Conservation (phyloP, 1,140 invertebrate species). For the Bombus huntii region DNA sequence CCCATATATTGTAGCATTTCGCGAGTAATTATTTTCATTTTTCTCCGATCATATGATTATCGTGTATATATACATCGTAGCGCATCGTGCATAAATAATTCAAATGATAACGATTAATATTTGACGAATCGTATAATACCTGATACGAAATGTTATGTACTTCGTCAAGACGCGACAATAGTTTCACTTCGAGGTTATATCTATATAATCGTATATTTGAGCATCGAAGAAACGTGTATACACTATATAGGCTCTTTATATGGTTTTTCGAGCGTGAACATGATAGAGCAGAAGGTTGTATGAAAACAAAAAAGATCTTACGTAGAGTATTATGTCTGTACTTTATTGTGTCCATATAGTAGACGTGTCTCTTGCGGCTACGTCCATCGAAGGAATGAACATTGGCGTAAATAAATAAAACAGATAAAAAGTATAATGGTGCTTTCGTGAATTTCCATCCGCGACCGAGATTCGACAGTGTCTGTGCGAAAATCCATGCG, state of each 20-base stretch:
- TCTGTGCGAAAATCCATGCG: too few relatives aligned
- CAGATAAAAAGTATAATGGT: slow-evolving; percentile 20
- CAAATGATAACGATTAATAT: background rate
- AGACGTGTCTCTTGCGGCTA: slow-evolving; percentile 16
- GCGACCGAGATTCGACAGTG: background rate
- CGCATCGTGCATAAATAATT: slow-evolving; percentile 25
- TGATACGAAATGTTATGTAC: background rate
- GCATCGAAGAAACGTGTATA: background rate
- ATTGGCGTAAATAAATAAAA: slow-evolving; percentile 45
- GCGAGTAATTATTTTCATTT: slow-evolving; percentile 20
- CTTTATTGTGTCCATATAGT: slow-evolving; percentile 47
- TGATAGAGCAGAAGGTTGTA: slow-evolving; percentile 8
- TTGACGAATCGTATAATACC: slow-evolving; percentile 14
- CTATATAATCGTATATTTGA: background rate
- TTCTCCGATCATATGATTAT: background rate
- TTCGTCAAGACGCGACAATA: slow-evolving; percentile 34
- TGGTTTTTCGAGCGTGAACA: slow-evolving; percentile 24
- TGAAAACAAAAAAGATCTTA: slow-evolving; percentile 9
- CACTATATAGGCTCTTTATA: slow-evolving; percentile 22
- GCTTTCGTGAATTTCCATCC: slow-evolving; percentile 38
- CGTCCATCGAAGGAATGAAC: slow-evolving; percentile 32
- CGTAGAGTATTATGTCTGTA: slow-evolving; percentile 44
- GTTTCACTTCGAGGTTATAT: slow-evolving; percentile 9
- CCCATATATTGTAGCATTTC: background rate
- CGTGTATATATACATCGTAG: slow-evolving; percentile 36